Evolutionary conservation across 2,888 invertebrate genomes (phyloP), one percentile per base, ranked within the genome.

Genomic region (Podabrus alpinus): DNA sequence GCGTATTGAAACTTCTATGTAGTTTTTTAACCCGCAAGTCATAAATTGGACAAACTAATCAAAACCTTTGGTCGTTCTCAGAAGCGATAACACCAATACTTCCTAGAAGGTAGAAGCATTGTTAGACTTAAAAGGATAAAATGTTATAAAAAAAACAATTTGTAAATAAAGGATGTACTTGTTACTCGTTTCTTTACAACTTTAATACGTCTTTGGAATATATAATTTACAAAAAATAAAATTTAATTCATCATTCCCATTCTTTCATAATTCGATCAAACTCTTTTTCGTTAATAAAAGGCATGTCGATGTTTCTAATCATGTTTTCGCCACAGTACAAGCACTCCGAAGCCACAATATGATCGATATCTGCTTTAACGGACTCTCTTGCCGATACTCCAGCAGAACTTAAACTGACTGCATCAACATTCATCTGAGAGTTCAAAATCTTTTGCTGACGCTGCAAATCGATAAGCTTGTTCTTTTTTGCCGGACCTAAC

Each of bases 301-400:
- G 96, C 82, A 94, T 92, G 86, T 97, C 97, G 73, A 98, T 95
- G 62, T 94, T 93, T 79, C 94, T 93, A 83, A 98, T 97, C 94
- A 97, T 96, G 82, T 93, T 90, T 80, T 97, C 95, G 3, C 98
- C 97, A 85, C 98, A 98, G 88, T 94, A 97, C 5, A 97, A 89
- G 86, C 98, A 98, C 87, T 98, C 97, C 0, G 93, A 92, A 0
- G 97, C 97, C 1, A 98, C 90, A 2, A 98, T 91, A 82, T 95
- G 94, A 86, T 98, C 97, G 45, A 98, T 92, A 82, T 97, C 95
- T 61, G 92, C 90, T 87, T 95, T 93, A 0, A 95, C 87, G 77
- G 92, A 90, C 77, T 94, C 94, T 66, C 92, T 89, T 0, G 89
- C 88, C 1, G 90, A 89, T 77, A 86, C 89, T 84, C 87, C 92